Evolutionary conservation across 2,797 vertebrate species (phyloP), one percentile per base, ranked within the genome.

Genomic region (Etheostoma perlongum): DNA sequence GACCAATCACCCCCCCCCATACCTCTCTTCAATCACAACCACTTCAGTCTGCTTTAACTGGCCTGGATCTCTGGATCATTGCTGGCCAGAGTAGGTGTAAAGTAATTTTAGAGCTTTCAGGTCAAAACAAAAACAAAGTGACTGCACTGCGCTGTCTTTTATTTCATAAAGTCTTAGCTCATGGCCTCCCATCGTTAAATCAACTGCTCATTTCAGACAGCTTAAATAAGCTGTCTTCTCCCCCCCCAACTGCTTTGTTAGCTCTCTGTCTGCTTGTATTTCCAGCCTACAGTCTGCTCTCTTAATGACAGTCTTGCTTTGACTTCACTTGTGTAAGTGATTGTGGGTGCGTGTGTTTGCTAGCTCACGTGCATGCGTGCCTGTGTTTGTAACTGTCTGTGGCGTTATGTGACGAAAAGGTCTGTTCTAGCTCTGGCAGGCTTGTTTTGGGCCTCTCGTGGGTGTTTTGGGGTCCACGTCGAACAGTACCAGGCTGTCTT

Each of bases 301-400:
- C 74, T 82, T 93, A 93, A 94, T 93, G 77, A 92, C 86, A 93
- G 89, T 91, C 84, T 90, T 89, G 85, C 83, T 80, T 76, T 78
- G 79, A 83, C 85, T 89, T 80, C 79, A 68, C 78, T 76, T 42
- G 76, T 65, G 74, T 53, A 69, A 84, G 75, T 77, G 82, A 77
- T 66, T 85, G 80, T 27, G 79, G 75, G 74, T 36, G 21, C 19
- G 44, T n/a, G 67, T 76, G 71, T 75, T 67, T 88, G 74, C 53
- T 33, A 19, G 76, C 68, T 47, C 67, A 76, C 48, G 5, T 84
- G 82, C 48, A 51, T 42, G 60, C 64, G 76, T 78, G 62, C 64
- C 79, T 78, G 64, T 79, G 78, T 91, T 89, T 88, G 76, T 76
- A 79, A 19, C 75, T 90, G 86, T 87, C 83, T 87, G 81, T 69